Percentiles rank a stretch among this genome's conserved stretches.
These are phyloP conservation scores for Orthonevra nobilis DNA, from an alignment of 2,888 invertebrate genomes.

Conservation along the genomic window DNA sequence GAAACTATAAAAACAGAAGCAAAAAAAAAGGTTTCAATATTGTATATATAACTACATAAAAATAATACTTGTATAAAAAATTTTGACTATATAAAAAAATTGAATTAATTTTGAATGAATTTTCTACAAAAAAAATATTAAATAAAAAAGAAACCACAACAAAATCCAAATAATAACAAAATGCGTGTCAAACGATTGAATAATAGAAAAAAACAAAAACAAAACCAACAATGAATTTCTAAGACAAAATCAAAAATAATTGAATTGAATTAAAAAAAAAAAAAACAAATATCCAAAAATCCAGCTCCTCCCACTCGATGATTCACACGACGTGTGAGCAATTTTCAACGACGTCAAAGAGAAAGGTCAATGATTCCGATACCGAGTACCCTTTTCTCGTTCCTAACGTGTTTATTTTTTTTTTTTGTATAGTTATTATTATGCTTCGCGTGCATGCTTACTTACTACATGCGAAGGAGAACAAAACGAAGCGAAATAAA, in stretches of 20 bases:
- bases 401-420: conserved; percentile 33
- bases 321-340: conserved; percentile 21
- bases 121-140: too few species aligned
- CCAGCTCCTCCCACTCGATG: conserved; percentile 20
- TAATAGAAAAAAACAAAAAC: conserved; percentile 3
- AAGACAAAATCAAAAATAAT: conserved; percentile 48
- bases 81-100: conserved; percentile 15
- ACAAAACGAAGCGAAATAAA: conserved; percentile 4
- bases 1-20: too few species aligned
- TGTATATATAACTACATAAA: conserved; percentile 15
- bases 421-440: conserved; percentile 42
- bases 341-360: conserved; percentile 36
- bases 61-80: conserved; percentile 15
- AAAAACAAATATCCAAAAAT: too few species aligned
- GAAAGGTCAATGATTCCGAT: conserved; percentile 59
- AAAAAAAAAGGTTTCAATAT: conserved; percentile 42
- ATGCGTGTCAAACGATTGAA: conserved; percentile 61
- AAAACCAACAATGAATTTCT: conserved; percentile 18
- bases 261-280: conserved; percentile 12
- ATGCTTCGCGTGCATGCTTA: conserved; percentile 62
- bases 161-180: conserved; percentile 1
- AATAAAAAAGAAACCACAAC: too few species aligned
- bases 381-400: conserved; percentile 36
- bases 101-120: conserved; percentile 52
- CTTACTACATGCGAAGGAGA: too few species aligned